Conservation (phyloP, 2,888 invertebrate genomes). For the Diaprepes abbreviatus region DNA sequence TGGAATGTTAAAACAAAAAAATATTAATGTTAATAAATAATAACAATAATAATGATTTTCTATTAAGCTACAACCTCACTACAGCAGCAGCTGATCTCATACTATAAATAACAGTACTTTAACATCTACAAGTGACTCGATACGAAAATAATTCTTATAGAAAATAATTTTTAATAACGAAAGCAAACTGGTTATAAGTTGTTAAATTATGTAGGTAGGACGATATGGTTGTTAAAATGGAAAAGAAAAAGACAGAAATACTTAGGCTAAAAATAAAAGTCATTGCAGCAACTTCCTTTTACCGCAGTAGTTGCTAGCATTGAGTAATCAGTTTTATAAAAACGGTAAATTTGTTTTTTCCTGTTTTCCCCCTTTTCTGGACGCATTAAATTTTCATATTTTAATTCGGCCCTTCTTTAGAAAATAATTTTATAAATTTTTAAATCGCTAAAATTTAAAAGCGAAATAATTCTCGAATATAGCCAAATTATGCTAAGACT, state of each 20-base stretch:
- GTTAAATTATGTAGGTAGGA: constrained; percentile 1
- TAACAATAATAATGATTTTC: constrained; percentile 5
- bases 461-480: no score
- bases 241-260: neutral
- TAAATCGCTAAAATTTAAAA: no score
- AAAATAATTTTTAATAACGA: constrained; percentile 2
- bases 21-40: neutral
- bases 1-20: neutral
- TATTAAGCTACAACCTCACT: neutral
- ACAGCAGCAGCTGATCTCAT: neutral
- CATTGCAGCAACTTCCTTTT: constrained; percentile 15
- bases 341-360: no score
- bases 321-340: neutral
- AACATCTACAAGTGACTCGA: neutral
- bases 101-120: constrained; percentile 14
- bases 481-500: no score
- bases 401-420: no score
- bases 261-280: neutral
- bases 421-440: no score
- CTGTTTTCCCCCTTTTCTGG: no score
- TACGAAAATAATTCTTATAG: neutral
- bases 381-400: no score
- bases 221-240: neutral
- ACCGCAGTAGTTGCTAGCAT: constrained; percentile 1
- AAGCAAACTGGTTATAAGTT: neutral